Percentiles rank a stretch among this genome's conserved stretches.
These are phyloP conservation scores for Mnemiopsis leidyi DNA, from an alignment of 37 sponge, comb jelly and placozoan species.

Conservation along the genomic window DNA sequence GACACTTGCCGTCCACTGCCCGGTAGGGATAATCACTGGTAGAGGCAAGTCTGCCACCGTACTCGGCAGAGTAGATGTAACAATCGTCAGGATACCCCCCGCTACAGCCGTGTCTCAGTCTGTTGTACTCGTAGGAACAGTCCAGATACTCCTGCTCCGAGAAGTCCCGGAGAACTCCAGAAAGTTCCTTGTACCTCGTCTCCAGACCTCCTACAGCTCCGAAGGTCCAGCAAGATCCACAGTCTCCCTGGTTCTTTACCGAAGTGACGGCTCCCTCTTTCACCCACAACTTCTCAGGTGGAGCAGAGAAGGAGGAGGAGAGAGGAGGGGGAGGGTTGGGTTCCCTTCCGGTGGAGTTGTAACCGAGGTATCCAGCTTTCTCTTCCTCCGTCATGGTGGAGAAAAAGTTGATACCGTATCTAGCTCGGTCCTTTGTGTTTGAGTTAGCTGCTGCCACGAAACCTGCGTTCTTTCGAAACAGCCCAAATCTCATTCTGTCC, in stretches of 20 bases:
- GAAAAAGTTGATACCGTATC: not conserved
- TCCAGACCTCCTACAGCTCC: constrained; percentile 33
- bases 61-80: not conserved
- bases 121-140: constrained; percentile 13
- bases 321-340: not conserved
- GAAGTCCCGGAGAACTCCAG: constrained; percentile 30
- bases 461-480: not conserved
- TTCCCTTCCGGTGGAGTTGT: not conserved
- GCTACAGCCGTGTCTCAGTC: constrained; percentile 4
- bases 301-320: not conserved
- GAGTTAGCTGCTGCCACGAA: not conserved
- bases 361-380: not conserved
- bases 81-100: not conserved
- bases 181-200: not conserved
- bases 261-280: not conserved
- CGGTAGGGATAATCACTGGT: not conserved
- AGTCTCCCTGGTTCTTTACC: not conserved
- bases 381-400: not conserved
- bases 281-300: not conserved
- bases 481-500: constrained; percentile 9
- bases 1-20: not conserved
- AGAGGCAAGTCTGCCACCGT: constrained; percentile 18
- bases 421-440: not conserved
- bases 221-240: constrained; percentile 57
- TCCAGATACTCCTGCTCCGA: constrained; percentile 61